phyloP scores from a whole-genome alignment of 2,797 vertebrate genomes.

The Pithecia hirsuta region DNA sequence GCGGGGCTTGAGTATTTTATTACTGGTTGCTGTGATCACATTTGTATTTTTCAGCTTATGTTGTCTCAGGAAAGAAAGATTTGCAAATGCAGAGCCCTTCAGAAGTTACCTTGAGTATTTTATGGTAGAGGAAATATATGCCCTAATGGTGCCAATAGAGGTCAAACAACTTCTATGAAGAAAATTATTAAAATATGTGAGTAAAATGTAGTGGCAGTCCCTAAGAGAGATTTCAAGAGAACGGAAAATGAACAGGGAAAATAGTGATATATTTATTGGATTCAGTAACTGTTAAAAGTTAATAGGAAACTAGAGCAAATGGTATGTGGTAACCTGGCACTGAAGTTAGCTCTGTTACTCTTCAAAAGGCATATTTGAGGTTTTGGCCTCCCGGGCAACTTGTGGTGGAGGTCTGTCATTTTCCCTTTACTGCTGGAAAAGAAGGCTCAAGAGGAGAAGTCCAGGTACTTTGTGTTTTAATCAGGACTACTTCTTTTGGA shows the following conservation, averaged over 20 bases:
- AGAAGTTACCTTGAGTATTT: background rate
- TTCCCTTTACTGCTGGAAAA: background rate
- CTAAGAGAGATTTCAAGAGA: background rate
- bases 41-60: background rate
- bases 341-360: background rate
- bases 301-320: background rate
- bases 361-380: background rate
- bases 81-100: background rate
- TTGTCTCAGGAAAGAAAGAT: background rate
- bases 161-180: background rate
- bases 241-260: background rate
- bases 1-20: background rate
- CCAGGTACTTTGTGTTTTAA: background rate
- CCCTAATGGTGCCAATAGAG: background rate
- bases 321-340: background rate
- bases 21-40: background rate
- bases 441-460: background rate
- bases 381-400: background rate
- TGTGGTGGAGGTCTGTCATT: background rate
- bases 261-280: background rate
- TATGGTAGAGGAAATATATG: background rate
- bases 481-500: background rate
- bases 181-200: background rate
- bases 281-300: background rate
- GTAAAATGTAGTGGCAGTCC: background rate